Conservation (phyloP, 2,797 vertebrate genomes). For the Synaphobranchus kaupii region DNA sequence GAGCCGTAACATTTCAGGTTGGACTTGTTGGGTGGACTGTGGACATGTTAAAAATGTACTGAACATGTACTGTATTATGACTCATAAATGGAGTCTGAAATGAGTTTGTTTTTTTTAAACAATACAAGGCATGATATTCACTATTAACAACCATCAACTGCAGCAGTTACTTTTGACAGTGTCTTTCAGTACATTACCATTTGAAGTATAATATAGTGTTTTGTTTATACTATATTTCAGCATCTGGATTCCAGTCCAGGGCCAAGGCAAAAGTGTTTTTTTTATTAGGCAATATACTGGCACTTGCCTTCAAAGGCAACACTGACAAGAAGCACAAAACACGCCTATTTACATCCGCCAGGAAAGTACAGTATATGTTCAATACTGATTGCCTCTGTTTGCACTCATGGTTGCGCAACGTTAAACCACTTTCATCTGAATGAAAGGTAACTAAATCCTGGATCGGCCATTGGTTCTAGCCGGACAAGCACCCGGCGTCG, state of each 20-base stretch:
- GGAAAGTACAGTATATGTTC: neutral
- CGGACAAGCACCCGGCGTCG: neutral
- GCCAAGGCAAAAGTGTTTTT: neutral
- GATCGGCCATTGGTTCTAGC: neutral
- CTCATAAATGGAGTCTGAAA: too few species aligned
- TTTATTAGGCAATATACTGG: neutral
- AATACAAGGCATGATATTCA: too few species aligned
- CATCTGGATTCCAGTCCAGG: too few species aligned
- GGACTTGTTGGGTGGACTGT: neutral
- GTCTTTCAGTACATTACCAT: too few species aligned
- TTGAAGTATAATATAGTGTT: neutral
- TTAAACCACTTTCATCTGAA: neutral
- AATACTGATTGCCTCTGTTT: neutral
- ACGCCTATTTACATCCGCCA: neutral
- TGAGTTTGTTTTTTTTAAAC: too few species aligned
- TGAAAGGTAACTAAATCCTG: neutral
- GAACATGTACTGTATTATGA: neutral
- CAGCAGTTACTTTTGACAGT: too few species aligned
- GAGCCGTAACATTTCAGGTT: neutral
- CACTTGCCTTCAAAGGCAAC: neutral
- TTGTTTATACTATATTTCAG: neutral
- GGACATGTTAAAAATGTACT: neutral
- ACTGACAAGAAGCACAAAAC: neutral
- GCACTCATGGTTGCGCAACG: neutral
- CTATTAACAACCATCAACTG: too few species aligned